Base-by-base conservation (phyloP, 2,888 invertebrate genomes). In the Drosophila pullipes region DNA sequence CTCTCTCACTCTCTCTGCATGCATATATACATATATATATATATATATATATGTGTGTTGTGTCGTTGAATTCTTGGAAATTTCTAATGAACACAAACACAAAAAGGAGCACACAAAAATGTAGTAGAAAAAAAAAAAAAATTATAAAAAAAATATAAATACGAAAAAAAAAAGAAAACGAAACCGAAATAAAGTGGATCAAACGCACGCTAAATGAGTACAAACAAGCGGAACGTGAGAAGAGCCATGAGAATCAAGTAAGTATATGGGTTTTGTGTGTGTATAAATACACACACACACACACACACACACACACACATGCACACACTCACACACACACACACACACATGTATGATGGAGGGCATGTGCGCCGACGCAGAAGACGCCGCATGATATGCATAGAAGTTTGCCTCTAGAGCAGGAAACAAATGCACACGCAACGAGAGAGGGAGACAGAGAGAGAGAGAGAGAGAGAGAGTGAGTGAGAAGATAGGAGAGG, bases 61-160 rank as follows among this genome's bases (percentile, higher is more conserved):
- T 79, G 89, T 86, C 82, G 84, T 61, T 82, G 72, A 76, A 67
- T 85, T 85, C 85, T 85, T 74, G 89, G 85, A 89, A 85, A 85
- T 85, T 89, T 89, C 85, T 85, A 89, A 85, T 85, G 85, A 85
- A 85, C 85, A 87, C 89, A 89, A 89, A 78, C 82, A 76, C 89
- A 86, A 84, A 83, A 85, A 89, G 87, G 82, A 85, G 89, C 85
- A 73, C 82, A 87, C 82, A 84, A 78, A 85, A 85, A 85, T 89
- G 76, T 84, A 61, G 83, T 70, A 69, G 74, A 82, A 78, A 79
- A 71, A 75, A 78, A 70, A 78, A 74, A 55, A 35, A 13, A 4
- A 33, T 11, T 4, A 33, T 10, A 4, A 33, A 44, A 62, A 53
- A 49, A 41, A 61, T 37, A 60, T 31, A 53, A 66, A 67, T 66